Evolutionary conservation across 2,888 invertebrate genomes (phyloP), one percentile per base, ranked within the genome.

Genomic region (Tenthredo scrophulariae): DNA sequence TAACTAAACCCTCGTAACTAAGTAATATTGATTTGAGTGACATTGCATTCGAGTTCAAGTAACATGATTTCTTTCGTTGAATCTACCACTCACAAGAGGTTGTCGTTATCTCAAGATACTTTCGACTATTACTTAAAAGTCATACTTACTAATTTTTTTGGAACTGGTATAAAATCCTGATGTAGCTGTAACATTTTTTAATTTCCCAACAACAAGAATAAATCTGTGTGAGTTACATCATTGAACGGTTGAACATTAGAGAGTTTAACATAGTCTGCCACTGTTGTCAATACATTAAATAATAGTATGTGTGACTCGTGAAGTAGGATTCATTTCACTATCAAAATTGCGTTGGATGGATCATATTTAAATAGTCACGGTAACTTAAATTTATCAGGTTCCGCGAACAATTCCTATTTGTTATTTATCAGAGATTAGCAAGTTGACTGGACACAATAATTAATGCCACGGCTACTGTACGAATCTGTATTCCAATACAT

Each of bases 1-100:
- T 0, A 70, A 70, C 37, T 70, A 33, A 37, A 37, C 9, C 70
- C 13, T 70, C 33, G 5, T 29, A 18, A 70, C 70, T n/a, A 33
- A 33, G 7, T 70, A 18, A 37, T 70, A 37, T 70, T 70, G 70
- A 70, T 37, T 70, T 18, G 70, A n/a, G n/a, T 70, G 70, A 70
- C 33, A 70, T 70, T 15, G 18, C 37, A 33, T 70, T 15, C 15
- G 33, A 37, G 70, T 18, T 70, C 37, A 18, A 70, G 70, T 33
- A 7, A 70, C 70, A 70, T 65, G 29, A 70, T 29, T 70, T 70
- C 5, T 70, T 37, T 70, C 2, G 15, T 70, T n/a, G 37, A 37
- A 70, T 70, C 0, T 37, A 70, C 33, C 70, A 70, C 18, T n/a
- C 33, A n/a, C 70, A 9, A 37, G 6, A 62, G 22, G 62, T 62